These are phyloP conservation scores for Bombus confusus DNA, from an alignment of 1,140 invertebrate genomes.

Conservation along the genomic window DNA sequence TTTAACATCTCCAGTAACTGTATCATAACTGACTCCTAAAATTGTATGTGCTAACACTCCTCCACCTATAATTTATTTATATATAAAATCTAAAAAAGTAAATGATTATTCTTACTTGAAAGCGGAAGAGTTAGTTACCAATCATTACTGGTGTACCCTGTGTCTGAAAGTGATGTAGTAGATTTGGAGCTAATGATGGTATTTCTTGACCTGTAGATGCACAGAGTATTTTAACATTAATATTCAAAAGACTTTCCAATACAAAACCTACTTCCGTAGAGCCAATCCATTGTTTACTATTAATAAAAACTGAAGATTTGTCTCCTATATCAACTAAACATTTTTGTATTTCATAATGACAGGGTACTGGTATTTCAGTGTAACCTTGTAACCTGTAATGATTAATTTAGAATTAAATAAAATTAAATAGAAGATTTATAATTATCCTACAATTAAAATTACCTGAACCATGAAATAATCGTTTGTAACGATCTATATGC, in stretches of 20 bases:
- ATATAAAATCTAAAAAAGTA: conserved; percentile 5
- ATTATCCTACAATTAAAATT: conserved; percentile 53
- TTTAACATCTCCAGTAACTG: conserved; percentile 88
- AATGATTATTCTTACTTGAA: not conserved
- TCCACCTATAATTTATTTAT: conserved; percentile 87
- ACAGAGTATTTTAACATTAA: conserved; percentile 92
- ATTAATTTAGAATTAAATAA: conserved; percentile 37
- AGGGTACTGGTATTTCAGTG: conserved; percentile 91
- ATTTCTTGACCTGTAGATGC: conserved; percentile 93
- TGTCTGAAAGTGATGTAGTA: conserved; percentile 94
- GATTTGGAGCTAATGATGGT: conserved; percentile 88
- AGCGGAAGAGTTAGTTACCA: conserved; percentile 83
- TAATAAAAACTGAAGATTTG: conserved; percentile 93
- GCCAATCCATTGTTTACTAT: conserved; percentile 98
- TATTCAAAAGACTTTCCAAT: conserved; percentile 90
- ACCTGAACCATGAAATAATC: conserved; percentile 97
- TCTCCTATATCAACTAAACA: conserved; percentile 97
- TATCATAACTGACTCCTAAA: conserved; percentile 95
- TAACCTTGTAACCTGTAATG: conserved; percentile 92
- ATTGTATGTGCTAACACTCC: conserved; percentile 99
- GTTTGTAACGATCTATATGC: conserved; percentile 99
- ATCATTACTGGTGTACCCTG: conserved; percentile 99
- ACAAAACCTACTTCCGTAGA: conserved; percentile 98
- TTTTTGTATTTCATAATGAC: conserved; percentile 95
- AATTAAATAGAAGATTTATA: not conserved